A percentile compares a stretch with the other conserved stretches of the same genome.
Evolutionary conservation across 2,797 vertebrate genomes (phyloP).

Genomic region (Etheostoma nigrum): DNA sequence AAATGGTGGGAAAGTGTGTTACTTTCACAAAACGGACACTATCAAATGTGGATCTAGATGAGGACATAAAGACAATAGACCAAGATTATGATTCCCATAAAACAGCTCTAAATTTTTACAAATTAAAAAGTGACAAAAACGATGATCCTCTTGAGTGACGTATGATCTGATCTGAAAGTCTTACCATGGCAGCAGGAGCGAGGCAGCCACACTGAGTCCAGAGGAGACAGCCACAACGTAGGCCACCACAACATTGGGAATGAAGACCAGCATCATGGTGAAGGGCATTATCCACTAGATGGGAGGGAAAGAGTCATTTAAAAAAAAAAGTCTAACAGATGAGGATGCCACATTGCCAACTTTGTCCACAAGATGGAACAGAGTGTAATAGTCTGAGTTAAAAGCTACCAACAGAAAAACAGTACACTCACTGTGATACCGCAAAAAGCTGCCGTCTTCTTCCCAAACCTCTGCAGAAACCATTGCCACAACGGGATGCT

Average conservation of each 20-base stretch:
- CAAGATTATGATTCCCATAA: not conserved
- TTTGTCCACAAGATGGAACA: conserved; percentile 60
- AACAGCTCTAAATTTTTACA: not conserved
- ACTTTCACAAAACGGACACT: not conserved
- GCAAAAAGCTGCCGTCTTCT: conserved; percentile 91
- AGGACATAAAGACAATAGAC: not conserved
- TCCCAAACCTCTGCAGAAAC: conserved; percentile 93
- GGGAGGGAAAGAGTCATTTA: not conserved
- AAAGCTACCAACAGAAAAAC: conserved; percentile 36
- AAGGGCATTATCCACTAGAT: conserved; percentile 95
- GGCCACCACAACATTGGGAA: conserved; percentile 90
- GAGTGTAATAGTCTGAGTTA: not conserved
- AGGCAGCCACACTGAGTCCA: conserved; percentile 94
- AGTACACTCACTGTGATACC: conserved; percentile 91
- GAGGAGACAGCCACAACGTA: conserved; percentile 92
- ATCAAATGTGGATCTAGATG: not conserved
- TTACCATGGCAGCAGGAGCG: conserved; percentile 95
- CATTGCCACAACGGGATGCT: conserved; percentile 97
- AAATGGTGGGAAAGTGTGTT: not conserved
- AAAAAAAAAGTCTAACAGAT: not conserved
- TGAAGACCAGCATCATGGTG: conserved; percentile 90
- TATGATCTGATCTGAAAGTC: conserved; percentile 32
- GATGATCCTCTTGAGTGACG: not conserved
- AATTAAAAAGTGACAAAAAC: not conserved
- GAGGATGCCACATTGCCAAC: not conserved